Evolutionary conservation across 2,797 vertebrate genomes (phyloP), one percentile per base, ranked within the genome.

Genomic region (Melanotaenia pygmaea): DNA sequence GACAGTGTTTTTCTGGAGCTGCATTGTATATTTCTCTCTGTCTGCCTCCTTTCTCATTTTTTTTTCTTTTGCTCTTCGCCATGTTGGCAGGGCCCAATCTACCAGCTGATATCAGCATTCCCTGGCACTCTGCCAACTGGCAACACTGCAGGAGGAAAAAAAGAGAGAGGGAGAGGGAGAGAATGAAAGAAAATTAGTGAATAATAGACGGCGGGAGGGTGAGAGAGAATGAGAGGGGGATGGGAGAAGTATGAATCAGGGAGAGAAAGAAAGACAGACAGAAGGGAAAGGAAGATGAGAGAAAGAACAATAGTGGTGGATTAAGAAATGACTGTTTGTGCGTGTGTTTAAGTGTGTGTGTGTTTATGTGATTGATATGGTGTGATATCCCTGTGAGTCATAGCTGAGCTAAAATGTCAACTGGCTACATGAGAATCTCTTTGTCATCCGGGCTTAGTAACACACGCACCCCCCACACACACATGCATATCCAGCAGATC

Each of bases 31-130:
- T 81, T 69, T 80, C 80, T 72, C 70, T 82, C 69, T 70, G 82
- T 87, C 86, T 90, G 67, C 79, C 86, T 89, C 77, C 83, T 88
- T 89, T 90, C 85, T 89, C 82, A 61, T 86, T 80, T 53, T 50
- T 56, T 57, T 45, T 47, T 50, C 54, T 34, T 83, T 91, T 90
- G 89, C 87, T 88, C 84, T 84, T 93, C 92, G 89, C 93, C 93
- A 95, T 95, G 93, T 95, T 95, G 94, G 94, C 94, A 95, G 92
- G 92, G 91, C 93, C 93, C 91, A 93, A 91, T 94, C 93, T 92
- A 95, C 94, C 95, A 95, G 95, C 95, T 95, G 95, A 95, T 95
- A 95, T 93, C 94, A 95, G 94, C 95, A 95, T 95, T 95, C 95
- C 92, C 92, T 95, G 95, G 95, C 94, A 92, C 74, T n/a, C 67